Evolutionary conservation across 2,113 vertebrate species (phyloP).

Genomic region (Ia io): DNA sequence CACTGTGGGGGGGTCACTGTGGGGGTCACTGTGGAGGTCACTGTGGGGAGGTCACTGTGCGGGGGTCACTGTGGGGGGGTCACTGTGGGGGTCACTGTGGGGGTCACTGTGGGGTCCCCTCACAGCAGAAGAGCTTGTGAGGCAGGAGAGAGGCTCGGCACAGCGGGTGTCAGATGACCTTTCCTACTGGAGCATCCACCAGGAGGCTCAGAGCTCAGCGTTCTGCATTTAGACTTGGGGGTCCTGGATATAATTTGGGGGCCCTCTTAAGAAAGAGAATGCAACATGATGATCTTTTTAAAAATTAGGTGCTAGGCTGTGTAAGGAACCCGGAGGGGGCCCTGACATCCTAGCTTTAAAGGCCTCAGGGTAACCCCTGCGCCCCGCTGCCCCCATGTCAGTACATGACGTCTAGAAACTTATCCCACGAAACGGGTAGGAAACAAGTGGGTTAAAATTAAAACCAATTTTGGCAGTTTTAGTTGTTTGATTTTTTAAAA

Average conservation of each 20-base stretch:
- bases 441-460: background rate
- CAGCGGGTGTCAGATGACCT: accelerated
- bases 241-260: background rate
- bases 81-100: no score
- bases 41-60: no score
- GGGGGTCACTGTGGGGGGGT: no score
- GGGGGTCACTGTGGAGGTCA: no score
- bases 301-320: background rate
- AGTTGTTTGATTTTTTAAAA: background rate
- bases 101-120: background rate
- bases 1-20: no score
- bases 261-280: background rate
- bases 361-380: background rate
- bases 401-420: background rate
- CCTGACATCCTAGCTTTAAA: accelerated
- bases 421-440: background rate
- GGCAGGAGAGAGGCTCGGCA: background rate
- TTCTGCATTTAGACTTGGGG: background rate
- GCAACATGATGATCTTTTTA: background rate
- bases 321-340: background rate
- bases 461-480: background rate
- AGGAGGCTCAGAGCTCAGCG: background rate
- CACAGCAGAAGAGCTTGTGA: background rate
- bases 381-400: accelerated
- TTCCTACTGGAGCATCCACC: background rate